Percentiles rank a stretch among this genome's conserved stretches.
phyloP scores from a whole-genome alignment of 2,888 invertebrate species.

The Micropterix aruncella region DNA sequence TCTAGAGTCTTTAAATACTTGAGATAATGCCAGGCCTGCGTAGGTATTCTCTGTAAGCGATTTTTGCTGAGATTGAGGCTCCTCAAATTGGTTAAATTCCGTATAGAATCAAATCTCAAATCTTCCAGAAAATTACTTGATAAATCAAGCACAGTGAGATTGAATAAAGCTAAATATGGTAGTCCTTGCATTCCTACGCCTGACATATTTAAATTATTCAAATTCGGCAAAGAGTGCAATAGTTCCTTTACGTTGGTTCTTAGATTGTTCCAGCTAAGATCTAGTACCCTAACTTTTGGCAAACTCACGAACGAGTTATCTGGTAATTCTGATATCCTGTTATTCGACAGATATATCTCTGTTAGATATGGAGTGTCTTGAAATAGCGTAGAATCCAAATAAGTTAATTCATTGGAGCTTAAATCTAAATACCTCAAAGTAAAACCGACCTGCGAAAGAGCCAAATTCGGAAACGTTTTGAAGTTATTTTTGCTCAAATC shows the following conservation, averaged over 20 bases:
- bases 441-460: slow-evolving; percentile 65
- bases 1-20: slow-evolving; percentile 61
- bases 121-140: slow-evolving; percentile 64
- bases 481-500: slow-evolving; percentile 69
- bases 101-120: slow-evolving; percentile 54
- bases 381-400: slow-evolving; percentile 78
- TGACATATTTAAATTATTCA: slow-evolving; percentile 63
- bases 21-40: slow-evolving; percentile 59
- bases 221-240: slow-evolving; percentile 71
- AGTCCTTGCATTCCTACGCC: slow-evolving; percentile 63
- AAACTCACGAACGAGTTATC: slow-evolving; percentile 81
- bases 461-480: slow-evolving; percentile 63
- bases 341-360: slow-evolving; percentile 62
- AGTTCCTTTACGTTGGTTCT: slow-evolving; percentile 79
- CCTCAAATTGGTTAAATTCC: slow-evolving; percentile 55
- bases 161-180: slow-evolving; percentile 63
- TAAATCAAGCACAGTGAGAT: slow-evolving; percentile 66
- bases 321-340: slow-evolving; percentile 70
- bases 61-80: slow-evolving; percentile 65
- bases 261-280: slow-evolving; percentile 66
- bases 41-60: slow-evolving; percentile 58
- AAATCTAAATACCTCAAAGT: slow-evolving; percentile 67
- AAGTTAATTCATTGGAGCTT: slow-evolving; percentile 68
- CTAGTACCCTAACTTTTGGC: slow-evolving; percentile 61
- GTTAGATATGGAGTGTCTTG: slow-evolving; percentile 68